These are phyloP conservation scores for Lochmaea capreae DNA, from an alignment of 2,888 invertebrate species.

Conservation along the genomic window DNA sequence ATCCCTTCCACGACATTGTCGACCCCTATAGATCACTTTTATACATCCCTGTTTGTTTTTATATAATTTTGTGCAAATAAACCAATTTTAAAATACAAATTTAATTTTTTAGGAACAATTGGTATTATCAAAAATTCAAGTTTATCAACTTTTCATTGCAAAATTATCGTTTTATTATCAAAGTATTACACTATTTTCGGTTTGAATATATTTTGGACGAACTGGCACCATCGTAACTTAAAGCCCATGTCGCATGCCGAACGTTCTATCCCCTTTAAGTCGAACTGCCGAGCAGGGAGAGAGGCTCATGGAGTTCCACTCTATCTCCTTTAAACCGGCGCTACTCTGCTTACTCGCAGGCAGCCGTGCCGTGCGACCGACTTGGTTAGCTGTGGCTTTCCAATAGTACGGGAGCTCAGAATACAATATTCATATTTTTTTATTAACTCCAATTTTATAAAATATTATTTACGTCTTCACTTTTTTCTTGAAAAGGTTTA, in stretches of 20 bases:
- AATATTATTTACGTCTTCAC: too few species aligned
- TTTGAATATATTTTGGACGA: conserved; percentile 5
- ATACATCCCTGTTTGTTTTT: too few species aligned
- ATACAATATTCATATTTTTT: neutral
- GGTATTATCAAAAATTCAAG: too few species aligned
- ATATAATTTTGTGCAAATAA: too few species aligned
- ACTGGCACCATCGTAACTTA: conserved; percentile 37
- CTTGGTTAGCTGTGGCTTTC: conserved; percentile 35
- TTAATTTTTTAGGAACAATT: too few species aligned
- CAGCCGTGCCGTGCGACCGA: conserved; percentile 48
- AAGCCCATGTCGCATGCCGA: conserved; percentile 38
- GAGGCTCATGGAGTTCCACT: conserved; percentile 33
- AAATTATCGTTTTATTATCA: neutral
- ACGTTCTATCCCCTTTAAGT: conserved; percentile 43
- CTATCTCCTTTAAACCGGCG: conserved; percentile 55
- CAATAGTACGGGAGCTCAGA: conserved; percentile 1
- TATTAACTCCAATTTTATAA: too few species aligned
- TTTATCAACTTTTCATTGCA: neutral
- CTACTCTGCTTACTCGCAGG: conserved; percentile 38
- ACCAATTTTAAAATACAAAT: too few species aligned
- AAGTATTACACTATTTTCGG: neutral
- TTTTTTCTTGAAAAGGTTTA: too few species aligned
- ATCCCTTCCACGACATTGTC: too few species aligned
- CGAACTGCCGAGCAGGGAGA: conserved; percentile 20
- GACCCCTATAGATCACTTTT: too few species aligned